These are phyloP conservation scores for Seriola aureovittata DNA, from an alignment of 2,113 vertebrate genomes.

Conservation along the genomic window DNA sequence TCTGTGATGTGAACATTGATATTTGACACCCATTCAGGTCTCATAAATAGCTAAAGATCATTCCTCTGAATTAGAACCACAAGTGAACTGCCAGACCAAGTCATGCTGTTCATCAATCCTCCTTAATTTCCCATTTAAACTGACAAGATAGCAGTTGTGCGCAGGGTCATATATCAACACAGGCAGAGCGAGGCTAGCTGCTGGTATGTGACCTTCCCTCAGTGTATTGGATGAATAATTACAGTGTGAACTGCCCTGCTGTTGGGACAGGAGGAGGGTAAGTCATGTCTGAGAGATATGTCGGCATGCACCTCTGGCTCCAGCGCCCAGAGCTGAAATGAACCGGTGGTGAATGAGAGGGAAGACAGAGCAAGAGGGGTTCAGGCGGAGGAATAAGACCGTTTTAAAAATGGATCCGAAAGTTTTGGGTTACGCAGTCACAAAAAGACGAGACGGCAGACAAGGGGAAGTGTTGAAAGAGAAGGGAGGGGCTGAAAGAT, in stretches of 20 bases:
- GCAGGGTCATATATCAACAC: conserved; percentile 23
- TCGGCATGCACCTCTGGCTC: conserved; percentile 37
- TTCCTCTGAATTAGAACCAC: conserved; percentile 6
- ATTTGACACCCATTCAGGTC: neutral
- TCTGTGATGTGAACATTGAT: too few relatives aligned
- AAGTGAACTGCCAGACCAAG: neutral
- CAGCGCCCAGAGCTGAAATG: conserved; percentile 13
- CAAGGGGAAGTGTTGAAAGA: neutral
- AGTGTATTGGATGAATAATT: conserved; percentile 59
- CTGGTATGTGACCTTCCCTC: conserved; percentile 72
- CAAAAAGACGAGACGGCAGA: neutral
- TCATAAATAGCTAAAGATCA: neutral
- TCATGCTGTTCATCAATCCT: conserved; percentile 4
- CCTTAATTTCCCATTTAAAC: conserved; percentile 20
- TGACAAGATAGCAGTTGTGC: conserved; percentile 35
- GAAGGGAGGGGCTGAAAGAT: neutral
- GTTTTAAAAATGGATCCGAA: neutral
- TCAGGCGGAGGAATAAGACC: neutral
- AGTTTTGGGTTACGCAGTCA: neutral
- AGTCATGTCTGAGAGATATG: conserved; percentile 29
- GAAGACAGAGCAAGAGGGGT: neutral
- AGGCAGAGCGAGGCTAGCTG: conserved; percentile 43
- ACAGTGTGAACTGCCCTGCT: conserved; percentile 44
- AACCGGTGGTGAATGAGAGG: conserved; percentile 17
- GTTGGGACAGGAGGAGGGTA: conserved; percentile 41